phyloP scores from a whole-genome alignment of 2,113 vertebrate species.

The Miniopterus natalensis region DNA sequence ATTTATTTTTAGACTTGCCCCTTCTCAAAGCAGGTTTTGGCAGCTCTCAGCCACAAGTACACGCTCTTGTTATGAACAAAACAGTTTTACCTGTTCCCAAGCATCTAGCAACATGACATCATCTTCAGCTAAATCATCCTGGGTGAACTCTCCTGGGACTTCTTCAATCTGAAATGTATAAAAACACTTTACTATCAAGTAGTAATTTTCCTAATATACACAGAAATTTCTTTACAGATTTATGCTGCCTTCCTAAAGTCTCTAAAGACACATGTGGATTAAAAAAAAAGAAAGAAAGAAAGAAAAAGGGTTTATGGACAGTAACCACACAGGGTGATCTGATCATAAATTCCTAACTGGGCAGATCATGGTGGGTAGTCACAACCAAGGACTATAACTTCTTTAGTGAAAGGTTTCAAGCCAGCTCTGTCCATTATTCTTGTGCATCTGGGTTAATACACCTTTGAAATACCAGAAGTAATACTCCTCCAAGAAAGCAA shows the following conservation, averaged over 20 bases:
- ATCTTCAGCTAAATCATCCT: constrained; percentile 96
- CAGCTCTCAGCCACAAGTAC: neutral
- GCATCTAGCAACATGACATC: constrained; percentile 96
- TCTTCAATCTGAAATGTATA: constrained; percentile 93
- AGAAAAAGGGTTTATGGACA: neutral
- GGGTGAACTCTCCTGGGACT: constrained; percentile 95
- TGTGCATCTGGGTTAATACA: neutral
- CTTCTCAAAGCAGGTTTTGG: neutral
- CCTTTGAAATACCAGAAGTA: neutral
- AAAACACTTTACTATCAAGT: neutral
- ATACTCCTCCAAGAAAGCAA: neutral
- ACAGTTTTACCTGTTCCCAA: constrained; percentile 94
- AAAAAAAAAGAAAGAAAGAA: neutral
- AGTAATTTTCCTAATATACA: neutral
- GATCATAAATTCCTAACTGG: neutral
- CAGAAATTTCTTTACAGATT: neutral
- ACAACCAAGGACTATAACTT: neutral
- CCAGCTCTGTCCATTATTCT: neutral
- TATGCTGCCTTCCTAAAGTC: neutral
- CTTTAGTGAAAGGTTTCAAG: neutral
- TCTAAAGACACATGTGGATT: neutral
- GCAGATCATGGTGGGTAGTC: neutral
- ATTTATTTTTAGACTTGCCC: neutral
- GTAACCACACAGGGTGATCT: neutral
- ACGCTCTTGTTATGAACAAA: neutral